These are phyloP conservation scores for Pogonocherus hispidulus DNA, from an alignment of 2,888 invertebrate genomes.

Conservation along the genomic window DNA sequence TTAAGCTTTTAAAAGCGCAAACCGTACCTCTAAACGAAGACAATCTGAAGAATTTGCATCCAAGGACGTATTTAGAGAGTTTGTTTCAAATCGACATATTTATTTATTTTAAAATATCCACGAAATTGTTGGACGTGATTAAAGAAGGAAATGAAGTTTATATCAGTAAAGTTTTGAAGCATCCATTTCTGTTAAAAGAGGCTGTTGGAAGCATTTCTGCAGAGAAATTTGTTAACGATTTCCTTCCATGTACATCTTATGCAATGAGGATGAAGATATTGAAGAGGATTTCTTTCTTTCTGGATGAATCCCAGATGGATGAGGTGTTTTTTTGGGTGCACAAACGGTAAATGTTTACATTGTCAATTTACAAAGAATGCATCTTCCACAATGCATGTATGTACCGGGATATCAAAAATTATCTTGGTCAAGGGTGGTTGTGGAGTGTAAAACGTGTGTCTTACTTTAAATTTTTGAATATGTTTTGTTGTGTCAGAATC, in stretches of 20 bases:
- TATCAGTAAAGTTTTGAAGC: conserved; percentile 45
- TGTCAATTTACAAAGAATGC: too few species aligned
- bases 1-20: conserved; percentile 35
- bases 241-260: conserved; percentile 46
- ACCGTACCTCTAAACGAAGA: conserved; percentile 9
- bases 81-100: conserved; percentile 49
- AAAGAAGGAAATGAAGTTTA: conserved; percentile 42
- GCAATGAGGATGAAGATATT: conserved; percentile 47
- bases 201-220: conserved; percentile 34
- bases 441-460: too few species aligned
- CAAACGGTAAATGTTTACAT: conserved; percentile 34
- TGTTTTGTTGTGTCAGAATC: too few species aligned
- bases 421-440: too few species aligned
- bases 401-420: too few species aligned
- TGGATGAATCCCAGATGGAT: conserved; percentile 41
- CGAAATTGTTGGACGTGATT: conserved; percentile 42
- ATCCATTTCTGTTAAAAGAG: conserved; percentile 49
- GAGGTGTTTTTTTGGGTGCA: conserved; percentile 43
- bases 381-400: too few species aligned
- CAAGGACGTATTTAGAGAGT: conserved; percentile 47
- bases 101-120: conserved; percentile 41
- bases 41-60: conserved; percentile 30
- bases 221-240: conserved; percentile 42
- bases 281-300: conserved; percentile 41
- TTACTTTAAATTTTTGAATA: too few species aligned